A percentile compares a stretch with the other conserved stretches of the same genome.
Conservation (phyloP, 1,140 invertebrate species). For the Drosophila lacertosa region DNA sequence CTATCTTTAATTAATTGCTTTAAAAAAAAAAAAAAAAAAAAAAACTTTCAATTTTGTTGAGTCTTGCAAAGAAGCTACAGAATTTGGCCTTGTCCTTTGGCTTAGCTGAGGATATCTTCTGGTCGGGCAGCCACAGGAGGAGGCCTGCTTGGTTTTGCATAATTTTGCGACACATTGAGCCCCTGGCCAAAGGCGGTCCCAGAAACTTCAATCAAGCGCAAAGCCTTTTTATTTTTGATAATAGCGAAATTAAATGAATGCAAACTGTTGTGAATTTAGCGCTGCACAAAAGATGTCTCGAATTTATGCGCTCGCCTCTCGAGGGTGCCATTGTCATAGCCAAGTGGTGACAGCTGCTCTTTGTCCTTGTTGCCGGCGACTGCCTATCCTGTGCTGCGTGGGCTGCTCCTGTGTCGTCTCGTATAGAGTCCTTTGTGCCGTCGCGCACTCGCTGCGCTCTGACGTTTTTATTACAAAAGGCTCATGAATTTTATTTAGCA, state of each 20-base stretch:
- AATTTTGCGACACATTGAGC: conserved; percentile 63
- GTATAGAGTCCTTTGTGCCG: conserved; percentile 59
- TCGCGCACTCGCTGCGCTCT: conserved; percentile 51
- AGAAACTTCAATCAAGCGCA: conserved; percentile 72
- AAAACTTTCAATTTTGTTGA: too few species aligned
- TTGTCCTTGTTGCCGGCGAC: background rate
- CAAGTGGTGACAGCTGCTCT: conserved; percentile 69
- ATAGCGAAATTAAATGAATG: conserved; percentile 81
- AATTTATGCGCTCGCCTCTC: conserved; percentile 67
- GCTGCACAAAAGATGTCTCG: conserved; percentile 67
- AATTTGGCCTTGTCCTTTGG: background rate
- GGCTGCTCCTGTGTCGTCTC: conserved; percentile 2
- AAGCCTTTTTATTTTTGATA: conserved; percentile 79
- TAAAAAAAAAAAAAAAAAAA: too few species aligned
- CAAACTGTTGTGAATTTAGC: conserved; percentile 69
- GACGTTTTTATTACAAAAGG: conserved; percentile 78
- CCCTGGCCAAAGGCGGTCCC: conserved; percentile 10
- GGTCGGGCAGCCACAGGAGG: background rate
- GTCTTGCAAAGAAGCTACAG: too few species aligned
- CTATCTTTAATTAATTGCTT: too few species aligned
- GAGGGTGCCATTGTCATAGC: conserved; percentile 74
- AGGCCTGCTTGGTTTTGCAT: conserved; percentile 44
- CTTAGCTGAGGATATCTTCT: background rate
- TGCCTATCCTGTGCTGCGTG: background rate
- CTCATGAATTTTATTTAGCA: conserved; percentile 80